Evolutionary conservation across 2,113 vertebrate genomes (phyloP), one percentile per base, ranked within the genome.

Genomic region (Corapipo altera): DNA sequence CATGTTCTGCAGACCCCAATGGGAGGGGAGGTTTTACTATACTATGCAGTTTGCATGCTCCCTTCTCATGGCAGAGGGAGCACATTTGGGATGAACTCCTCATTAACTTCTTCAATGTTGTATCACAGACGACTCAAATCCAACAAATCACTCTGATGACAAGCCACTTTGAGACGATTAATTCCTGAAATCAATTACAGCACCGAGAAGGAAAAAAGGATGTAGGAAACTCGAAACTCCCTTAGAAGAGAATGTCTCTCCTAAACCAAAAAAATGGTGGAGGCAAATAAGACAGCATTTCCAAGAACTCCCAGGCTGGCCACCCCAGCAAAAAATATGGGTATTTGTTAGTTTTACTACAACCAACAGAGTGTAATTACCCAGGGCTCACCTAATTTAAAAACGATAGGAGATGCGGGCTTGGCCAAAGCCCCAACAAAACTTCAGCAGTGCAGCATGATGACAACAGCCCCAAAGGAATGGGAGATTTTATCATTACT

Each of bases 151-250:
- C 30, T 59, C 30, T 5, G 8, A 16, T 71, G 61, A 77, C 69
- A 94, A 87, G 43, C 11, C 20, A 77, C 69, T 52, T 77, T 55
- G 80, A 74, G 76, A 55, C 64, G 59, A 91, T 67, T 74, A 80
- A 88, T 71, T 88, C 33, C 72, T 74, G 65, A 88, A 88, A 92
- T 71, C 24, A 81, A 28, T 78, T 85, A 37, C 20, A 77, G 58
- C 17, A 27, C 11, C 11, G 5, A 12, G 30, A 54, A 81, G 5
- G 19, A 9, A 12, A 26, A 28, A n/a, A 32, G 6, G 23, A 65
- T 12, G 12, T 21, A 55, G 15, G 49, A 61, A 86, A 55, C 22
- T 19, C 46, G 12, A 70, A 91, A 44, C 24, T 69, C 22, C 49
- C 30, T 57, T 66, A 46, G 27, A 81, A 30, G 10, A 82, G 6